phyloP scores from a whole-genome alignment of 2,797 vertebrate species.

The Galaxias olidus region DNA sequence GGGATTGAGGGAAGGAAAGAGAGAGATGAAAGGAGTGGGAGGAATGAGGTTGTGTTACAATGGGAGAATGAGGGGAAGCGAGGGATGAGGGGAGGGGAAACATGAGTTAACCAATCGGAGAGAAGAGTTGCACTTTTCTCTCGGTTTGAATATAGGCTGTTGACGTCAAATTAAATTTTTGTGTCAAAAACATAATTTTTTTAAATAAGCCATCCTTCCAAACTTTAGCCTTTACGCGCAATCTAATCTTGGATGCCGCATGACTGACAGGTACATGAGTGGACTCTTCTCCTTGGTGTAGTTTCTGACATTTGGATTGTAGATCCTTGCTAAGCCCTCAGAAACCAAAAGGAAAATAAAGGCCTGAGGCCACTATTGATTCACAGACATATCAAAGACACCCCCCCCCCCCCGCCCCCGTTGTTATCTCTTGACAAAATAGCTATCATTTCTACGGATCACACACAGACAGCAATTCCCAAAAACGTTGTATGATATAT shows the following conservation, averaged over 20 bases:
- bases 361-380: constrained; percentile 27
- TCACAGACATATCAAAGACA: constrained; percentile 10
- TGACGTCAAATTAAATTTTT: no score
- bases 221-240: no score
- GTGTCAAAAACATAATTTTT: constrained; percentile 6
- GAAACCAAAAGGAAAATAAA: constrained; percentile 11
- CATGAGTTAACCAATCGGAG: no score
- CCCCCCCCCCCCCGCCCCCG: no score
- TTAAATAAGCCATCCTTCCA: not conserved
- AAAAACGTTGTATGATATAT: no score
- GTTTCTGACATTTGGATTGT: constrained; percentile 7
- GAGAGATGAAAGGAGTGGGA: not conserved
- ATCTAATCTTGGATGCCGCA: not conserved
- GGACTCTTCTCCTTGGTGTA: not conserved
- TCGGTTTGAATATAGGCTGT: no score
- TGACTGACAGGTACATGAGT: not conserved
- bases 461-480: no score
- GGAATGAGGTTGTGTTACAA: not conserved
- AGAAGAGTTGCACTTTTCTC: no score
- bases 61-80: not conserved
- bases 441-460: constrained; percentile 3
- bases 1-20: not conserved
- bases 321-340: constrained; percentile 19
- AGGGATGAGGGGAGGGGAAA: not conserved
- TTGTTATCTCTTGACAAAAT: constrained; percentile 35